These are phyloP conservation scores for Trichechus manatus DNA, from an alignment of 2,113 vertebrate genomes.

Conservation along the genomic window DNA sequence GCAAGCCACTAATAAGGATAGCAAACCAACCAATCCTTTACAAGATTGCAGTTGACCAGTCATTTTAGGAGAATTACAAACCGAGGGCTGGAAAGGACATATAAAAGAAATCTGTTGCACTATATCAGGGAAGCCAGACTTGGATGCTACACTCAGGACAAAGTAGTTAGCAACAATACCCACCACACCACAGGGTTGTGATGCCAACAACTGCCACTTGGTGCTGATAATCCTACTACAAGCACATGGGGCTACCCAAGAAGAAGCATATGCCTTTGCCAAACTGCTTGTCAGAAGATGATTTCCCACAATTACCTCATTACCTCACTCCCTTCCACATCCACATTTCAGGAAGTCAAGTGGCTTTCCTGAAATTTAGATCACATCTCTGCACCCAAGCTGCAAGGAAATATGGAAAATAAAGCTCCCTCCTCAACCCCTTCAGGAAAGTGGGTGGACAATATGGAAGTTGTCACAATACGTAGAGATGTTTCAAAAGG, in stretches of 20 bases:
- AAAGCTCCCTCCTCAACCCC: too few species aligned
- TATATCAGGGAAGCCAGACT: not conserved
- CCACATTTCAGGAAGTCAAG: not conserved
- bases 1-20: too few species aligned
- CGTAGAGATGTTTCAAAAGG: not conserved
- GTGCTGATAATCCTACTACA: rapidly evolving
- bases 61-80: too few species aligned
- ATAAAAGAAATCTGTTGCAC: too few species aligned
- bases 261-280: not conserved
- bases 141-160: not conserved
- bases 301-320: not conserved
- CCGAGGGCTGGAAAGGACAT: too few species aligned
- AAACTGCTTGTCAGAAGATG: too few species aligned
- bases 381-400: not conserved
- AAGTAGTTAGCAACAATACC: not conserved
- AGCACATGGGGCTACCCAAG: rapidly evolving
- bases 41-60: too few species aligned
- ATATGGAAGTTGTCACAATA: not conserved
- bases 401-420: not conserved
- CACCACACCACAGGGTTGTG: rapidly evolving
- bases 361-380: not conserved
- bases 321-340: not conserved
- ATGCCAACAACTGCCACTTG: rapidly evolving
- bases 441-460: not conserved
- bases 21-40: too few species aligned